These are phyloP conservation scores for Cheirogaleus medius DNA, from an alignment of 2,113 vertebrate species.

Conservation along the genomic window DNA sequence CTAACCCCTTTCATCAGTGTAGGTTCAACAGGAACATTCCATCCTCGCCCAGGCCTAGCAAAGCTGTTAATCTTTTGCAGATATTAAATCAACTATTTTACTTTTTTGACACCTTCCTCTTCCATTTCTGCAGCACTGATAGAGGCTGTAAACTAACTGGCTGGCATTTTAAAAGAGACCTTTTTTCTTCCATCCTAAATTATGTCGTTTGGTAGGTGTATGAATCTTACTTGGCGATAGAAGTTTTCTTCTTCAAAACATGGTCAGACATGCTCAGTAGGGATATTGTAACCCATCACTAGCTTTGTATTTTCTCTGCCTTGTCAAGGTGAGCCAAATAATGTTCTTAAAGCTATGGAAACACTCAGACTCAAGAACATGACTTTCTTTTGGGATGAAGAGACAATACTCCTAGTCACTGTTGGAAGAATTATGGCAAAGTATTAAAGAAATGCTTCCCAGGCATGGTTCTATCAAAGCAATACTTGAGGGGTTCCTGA, in stretches of 20 bases:
- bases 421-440: background rate
- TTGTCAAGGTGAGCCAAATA: background rate
- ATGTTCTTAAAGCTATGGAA: background rate
- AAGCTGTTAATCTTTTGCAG: slow-evolving; percentile 61
- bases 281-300: background rate
- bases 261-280: background rate
- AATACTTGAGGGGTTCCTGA: background rate
- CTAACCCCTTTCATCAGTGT: slow-evolving; percentile 31
- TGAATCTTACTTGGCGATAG: background rate
- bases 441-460: background rate
- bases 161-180: slow-evolving; percentile 55
- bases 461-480: background rate
- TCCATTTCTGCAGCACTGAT: slow-evolving; percentile 53
- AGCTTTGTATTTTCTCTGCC: background rate
- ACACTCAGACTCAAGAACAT: background rate
- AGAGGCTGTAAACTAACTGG: slow-evolving; percentile 52
- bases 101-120: slow-evolving; percentile 42
- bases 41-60: background rate
- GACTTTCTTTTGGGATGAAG: background rate
- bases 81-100: slow-evolving; percentile 64
- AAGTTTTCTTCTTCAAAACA: slow-evolving; percentile 38
- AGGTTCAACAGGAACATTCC: background rate
- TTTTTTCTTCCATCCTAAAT: slow-evolving; percentile 44
- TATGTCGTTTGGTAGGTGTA: slow-evolving; percentile 27
- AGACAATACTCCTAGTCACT: background rate